These are phyloP conservation scores for Chromobotia macracanthus DNA, from an alignment of 2,797 vertebrate genomes.

Conservation along the genomic window DNA sequence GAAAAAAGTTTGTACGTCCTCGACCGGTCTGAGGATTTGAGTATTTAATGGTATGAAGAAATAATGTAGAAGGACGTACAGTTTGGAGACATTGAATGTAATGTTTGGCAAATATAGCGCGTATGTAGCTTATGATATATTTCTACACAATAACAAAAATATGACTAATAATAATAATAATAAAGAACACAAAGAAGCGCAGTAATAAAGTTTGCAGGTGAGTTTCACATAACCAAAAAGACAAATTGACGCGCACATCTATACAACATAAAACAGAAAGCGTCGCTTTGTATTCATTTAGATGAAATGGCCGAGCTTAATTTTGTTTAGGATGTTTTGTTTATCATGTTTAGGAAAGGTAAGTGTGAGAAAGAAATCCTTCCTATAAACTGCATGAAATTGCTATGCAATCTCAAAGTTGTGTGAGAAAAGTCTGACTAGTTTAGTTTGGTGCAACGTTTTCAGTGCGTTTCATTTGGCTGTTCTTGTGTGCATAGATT, in stretches of 20 bases:
- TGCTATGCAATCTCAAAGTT: not conserved
- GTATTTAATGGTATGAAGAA: not conserved
- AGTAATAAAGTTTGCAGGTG: not conserved
- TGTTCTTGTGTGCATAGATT: not conserved
- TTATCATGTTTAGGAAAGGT: constrained; percentile 3
- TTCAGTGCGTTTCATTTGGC: not conserved
- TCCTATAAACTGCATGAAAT: not conserved
- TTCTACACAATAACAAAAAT: not conserved
- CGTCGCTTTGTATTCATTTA: constrained; percentile 58
- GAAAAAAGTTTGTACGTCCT: not conserved
- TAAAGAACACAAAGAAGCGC: not conserved
- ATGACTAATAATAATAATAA: not conserved
- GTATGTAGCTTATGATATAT: not conserved
- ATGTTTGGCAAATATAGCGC: not conserved
- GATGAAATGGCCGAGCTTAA: constrained; percentile 40
- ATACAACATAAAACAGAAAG: constrained; percentile 11
- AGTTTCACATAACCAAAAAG: not conserved
- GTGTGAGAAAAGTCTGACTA: not conserved
- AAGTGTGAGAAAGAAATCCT: constrained; percentile 22
- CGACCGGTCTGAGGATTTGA: not conserved
- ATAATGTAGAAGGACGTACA: not conserved
- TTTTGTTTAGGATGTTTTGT: constrained; percentile 35
- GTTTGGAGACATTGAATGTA: not conserved
- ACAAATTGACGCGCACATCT: not conserved
- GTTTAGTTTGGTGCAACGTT: not conserved